Evolutionary conservation across 2,113 vertebrate species (phyloP).

Genomic region (Myiozetetes cayanensis): DNA sequence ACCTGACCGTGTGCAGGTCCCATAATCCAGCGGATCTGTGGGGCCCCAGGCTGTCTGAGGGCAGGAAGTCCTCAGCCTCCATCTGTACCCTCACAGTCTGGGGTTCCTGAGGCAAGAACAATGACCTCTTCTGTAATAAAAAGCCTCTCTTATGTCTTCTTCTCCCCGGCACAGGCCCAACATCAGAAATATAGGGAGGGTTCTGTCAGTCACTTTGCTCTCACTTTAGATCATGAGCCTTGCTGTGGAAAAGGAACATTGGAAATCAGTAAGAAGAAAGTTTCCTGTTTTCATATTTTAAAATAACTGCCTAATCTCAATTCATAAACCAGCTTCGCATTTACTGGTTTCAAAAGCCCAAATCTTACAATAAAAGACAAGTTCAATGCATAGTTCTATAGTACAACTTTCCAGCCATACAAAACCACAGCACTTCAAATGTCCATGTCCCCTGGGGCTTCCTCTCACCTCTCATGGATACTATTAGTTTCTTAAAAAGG

Average conservation of each 20-base stretch:
- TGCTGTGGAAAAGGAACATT: neutral
- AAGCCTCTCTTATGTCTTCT: neutral
- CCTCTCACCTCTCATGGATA: conserved; percentile 9
- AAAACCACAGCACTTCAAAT: conserved; percentile 28
- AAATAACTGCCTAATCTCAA: neutral
- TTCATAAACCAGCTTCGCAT: neutral
- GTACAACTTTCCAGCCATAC: neutral
- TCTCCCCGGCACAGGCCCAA: neutral
- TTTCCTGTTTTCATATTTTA: neutral
- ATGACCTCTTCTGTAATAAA: neutral
- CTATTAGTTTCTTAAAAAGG: conserved; percentile 24
- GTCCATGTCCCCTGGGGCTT: conserved; percentile 8
- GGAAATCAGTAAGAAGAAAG: neutral
- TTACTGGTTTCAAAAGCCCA: neutral
- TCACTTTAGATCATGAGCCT: neutral
- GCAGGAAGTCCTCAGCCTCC: neutral
- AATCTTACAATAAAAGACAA: neutral
- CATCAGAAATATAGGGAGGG: neutral
- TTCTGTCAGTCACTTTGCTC: neutral
- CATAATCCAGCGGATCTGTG: rapidly evolving
- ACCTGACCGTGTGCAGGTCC: neutral
- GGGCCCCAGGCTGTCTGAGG: neutral
- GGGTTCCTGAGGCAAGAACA: neutral
- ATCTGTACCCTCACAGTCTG: neutral
- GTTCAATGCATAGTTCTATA: neutral